Base-by-base conservation (phyloP, 2,888 invertebrate species). In the Hemaris fuciformis region DNA sequence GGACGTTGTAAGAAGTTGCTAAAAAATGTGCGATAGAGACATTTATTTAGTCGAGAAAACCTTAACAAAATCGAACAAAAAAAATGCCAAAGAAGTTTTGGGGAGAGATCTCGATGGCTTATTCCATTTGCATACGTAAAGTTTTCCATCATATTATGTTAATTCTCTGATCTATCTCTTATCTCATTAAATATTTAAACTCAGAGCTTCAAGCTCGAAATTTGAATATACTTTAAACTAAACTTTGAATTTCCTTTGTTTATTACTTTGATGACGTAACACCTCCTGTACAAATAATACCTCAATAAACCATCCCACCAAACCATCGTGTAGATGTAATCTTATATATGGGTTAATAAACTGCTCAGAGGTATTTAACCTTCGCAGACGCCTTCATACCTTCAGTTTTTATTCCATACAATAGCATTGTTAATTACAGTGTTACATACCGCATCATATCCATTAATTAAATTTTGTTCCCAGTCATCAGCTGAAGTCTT, bases 311-410 rank as follows among this genome's bases (percentile, higher is more conserved):
- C 53, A 18, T 20, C 53, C 8, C 7, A 53, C 2, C 2, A 15
- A 27, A 15, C 18, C 15, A 23, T 18, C 15, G 18, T 27, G 3
- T 53, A 5, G 18, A 53, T 18, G 31, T 18, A 27, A 7, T 22
- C 6, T n/a, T 18, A 18, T 4, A 53, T 31, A 18, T 53, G 53
- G 53, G 53, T 53, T 53, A 53, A 53, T 31, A 31, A 53, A 53
- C 53, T 31, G 10, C 53, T 15, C 31, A 3, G 53, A 31, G 53
- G 53, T 53, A 31, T 53, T 53, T 53, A 53, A 53, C 53, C 53
- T 53, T 53, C 53, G 27, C 27, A 18, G 18, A 25, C 27, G 10
- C 27, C 27, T n/a, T n/a, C n/a, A 46, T 46, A 25, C 20, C 45
- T 53, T 18, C 27, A 20, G 53, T 53, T 53, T 53, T 53, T 53